Conservation (phyloP, 2,888 invertebrate genomes). For the Eurytoma adleriae region DNA sequence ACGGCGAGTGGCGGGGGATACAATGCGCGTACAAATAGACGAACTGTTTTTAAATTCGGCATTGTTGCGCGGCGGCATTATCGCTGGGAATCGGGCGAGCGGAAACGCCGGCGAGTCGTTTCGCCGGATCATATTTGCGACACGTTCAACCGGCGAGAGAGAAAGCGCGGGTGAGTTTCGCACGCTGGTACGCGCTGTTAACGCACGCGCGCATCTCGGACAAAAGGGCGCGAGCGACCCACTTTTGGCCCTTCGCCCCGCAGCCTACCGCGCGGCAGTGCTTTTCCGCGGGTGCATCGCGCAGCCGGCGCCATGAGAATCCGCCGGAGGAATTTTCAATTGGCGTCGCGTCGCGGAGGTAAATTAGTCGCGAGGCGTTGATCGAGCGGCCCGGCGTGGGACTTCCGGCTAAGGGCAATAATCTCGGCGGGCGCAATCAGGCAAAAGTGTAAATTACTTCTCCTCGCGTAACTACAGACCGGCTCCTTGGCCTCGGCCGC, state of each 20-base stretch:
- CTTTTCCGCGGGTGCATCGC: not conserved
- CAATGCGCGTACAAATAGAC: not conserved
- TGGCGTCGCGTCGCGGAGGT: conserved; percentile 5
- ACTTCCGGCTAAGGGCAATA: conserved; percentile 59
- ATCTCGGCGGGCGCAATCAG: conserved; percentile 61
- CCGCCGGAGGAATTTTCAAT: conserved; percentile 17
- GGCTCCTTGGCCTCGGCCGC: conserved; percentile 10
- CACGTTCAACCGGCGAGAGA: conserved; percentile 4
- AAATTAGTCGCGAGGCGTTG: conserved; percentile 29
- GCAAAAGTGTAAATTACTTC: conserved; percentile 68
- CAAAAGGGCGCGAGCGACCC: not conserved
- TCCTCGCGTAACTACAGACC: conserved; percentile 60
- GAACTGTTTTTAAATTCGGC: not conserved
- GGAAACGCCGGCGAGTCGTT: not conserved
- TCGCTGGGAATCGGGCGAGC: not conserved
- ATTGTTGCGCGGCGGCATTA: not conserved
- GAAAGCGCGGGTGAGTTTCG: not conserved
- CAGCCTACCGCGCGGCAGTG: not conserved
- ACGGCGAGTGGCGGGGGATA: no score
- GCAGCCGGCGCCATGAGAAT: not conserved
- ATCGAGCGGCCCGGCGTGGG: conserved; percentile 33
- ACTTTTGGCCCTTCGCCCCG: no score
- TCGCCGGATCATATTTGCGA: conserved; percentile 7
- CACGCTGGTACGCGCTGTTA: not conserved
- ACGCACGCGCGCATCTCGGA: not conserved